Conservation (phyloP, 2,113 vertebrate species). For the human (Homo sapiens) region DNA sequence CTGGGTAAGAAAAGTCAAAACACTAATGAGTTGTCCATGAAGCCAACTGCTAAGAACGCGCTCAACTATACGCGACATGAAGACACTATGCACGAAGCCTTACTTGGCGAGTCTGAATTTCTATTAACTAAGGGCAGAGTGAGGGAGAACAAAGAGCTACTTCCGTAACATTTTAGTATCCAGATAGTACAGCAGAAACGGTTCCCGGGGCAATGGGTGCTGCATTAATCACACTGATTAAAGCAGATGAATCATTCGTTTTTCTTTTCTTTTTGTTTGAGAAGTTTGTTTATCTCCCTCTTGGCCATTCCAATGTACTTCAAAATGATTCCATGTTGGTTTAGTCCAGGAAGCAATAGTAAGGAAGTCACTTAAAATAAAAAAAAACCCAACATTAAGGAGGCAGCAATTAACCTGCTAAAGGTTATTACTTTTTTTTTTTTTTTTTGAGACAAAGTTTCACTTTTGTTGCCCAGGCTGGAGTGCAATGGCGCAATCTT, state of each 20-base stretch:
- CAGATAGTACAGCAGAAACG: slow-evolving; percentile 64
- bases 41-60: background rate
- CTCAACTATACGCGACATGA: background rate
- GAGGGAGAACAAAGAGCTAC: slow-evolving; percentile 75
- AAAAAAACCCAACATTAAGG: slow-evolving; percentile 23
- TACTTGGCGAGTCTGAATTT: slow-evolving; percentile 23
- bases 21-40: background rate
- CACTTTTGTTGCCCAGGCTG: too few relatives aligned
- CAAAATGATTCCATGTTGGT: slow-evolving; percentile 94
- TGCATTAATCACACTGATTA: background rate
- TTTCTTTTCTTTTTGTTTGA: slow-evolving; percentile 99
- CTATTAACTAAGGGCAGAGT: slow-evolving; percentile 73
- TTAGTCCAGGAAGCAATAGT: slow-evolving; percentile 95
- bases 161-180: slow-evolving; percentile 73
- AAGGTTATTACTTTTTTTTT: background rate
- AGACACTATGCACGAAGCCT: slow-evolving; percentile 13
- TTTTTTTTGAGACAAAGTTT: too few relatives aligned
- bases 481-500: too few relatives aligned
- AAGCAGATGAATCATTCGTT: slow-evolving; percentile 87
- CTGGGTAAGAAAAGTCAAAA: slow-evolving; percentile 27
- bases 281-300: slow-evolving; percentile 97
- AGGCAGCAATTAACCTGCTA: background rate
- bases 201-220: slow-evolving; percentile 72
- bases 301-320: slow-evolving; percentile 96
- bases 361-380: slow-evolving; percentile 90